These are phyloP conservation scores for Arizona elegans DNA, from an alignment of 2,113 vertebrate species.

Conservation along the genomic window DNA sequence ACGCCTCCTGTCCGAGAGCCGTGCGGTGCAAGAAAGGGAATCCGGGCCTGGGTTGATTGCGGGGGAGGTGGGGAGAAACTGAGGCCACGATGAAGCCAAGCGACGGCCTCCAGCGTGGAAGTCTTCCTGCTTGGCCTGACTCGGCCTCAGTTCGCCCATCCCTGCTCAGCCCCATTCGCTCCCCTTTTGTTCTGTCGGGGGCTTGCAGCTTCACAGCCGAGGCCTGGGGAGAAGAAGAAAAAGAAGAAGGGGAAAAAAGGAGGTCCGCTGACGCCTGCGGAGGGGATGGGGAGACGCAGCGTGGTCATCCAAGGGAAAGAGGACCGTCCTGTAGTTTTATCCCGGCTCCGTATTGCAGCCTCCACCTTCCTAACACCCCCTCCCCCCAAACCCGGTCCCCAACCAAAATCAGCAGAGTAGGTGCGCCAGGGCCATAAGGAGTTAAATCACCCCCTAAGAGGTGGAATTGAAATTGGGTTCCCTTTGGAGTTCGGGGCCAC, in stretches of 20 bases:
- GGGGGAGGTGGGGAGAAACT: background rate
- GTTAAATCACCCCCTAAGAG: background rate
- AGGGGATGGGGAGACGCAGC: background rate
- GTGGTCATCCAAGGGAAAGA: background rate
- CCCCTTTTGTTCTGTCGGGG: background rate
- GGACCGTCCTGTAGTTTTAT: background rate
- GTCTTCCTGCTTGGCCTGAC: background rate
- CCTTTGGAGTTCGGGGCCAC: background rate
- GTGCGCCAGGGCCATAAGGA: background rate
- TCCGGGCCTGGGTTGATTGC: background rate
- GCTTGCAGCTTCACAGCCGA: background rate
- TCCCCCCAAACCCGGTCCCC: background rate
- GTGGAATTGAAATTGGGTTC: too few species aligned
- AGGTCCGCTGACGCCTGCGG: background rate
- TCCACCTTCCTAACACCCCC: background rate
- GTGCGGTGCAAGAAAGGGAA: background rate
- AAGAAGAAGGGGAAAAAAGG: background rate
- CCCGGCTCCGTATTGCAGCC: background rate
- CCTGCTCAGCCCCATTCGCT: background rate
- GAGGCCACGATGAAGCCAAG: slow-evolving; percentile 23
- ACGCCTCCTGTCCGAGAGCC: background rate
- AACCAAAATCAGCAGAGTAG: background rate
- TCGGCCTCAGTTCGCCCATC: background rate
- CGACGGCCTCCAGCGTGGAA: slow-evolving; percentile 39
- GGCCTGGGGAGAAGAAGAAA: background rate